Evolutionary conservation across 2,888 invertebrate genomes (phyloP).

Genomic region (Andrena camellia): DNA sequence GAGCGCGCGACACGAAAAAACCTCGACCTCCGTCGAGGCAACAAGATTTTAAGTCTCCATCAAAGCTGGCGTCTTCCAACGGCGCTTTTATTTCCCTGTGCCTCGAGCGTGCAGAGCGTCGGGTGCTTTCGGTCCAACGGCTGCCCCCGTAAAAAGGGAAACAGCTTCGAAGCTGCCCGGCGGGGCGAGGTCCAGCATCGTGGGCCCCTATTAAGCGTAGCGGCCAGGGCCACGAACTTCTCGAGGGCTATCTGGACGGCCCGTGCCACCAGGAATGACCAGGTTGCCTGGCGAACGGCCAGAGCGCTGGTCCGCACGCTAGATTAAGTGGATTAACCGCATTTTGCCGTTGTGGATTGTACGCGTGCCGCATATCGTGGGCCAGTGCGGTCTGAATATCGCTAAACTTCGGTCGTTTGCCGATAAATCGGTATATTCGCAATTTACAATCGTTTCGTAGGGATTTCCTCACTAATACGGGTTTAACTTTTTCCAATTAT

Average conservation of each 20-base stretch:
- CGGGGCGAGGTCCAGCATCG: not conserved
- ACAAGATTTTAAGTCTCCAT: slow-evolving; percentile 40
- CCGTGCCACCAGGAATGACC: slow-evolving; percentile 15
- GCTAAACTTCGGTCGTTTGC: slow-evolving; percentile 47
- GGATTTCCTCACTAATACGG: not conserved
- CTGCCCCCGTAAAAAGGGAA: slow-evolving; percentile 21
- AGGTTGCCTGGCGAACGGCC: slow-evolving; percentile 51
- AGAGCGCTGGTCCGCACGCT: slow-evolving; percentile 51
- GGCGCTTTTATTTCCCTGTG: slow-evolving; percentile 16
- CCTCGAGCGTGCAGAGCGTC: not conserved
- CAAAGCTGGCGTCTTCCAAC: slow-evolving; percentile 24
- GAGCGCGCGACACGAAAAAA: not conserved
- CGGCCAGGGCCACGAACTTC: slow-evolving; percentile 4
- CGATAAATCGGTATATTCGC: slow-evolving; percentile 28
- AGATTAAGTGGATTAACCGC: slow-evolving; percentile 68
- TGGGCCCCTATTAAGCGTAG: slow-evolving; percentile 23
- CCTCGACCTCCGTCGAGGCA: not conserved
- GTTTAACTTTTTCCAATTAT: not conserved
- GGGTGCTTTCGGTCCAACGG: slow-evolving; percentile 16
- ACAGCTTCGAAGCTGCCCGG: slow-evolving; percentile 7
- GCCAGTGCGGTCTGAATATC: slow-evolving; percentile 32
- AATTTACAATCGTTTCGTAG: not conserved
- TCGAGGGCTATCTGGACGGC: not conserved
- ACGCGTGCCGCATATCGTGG: slow-evolving; percentile 12
- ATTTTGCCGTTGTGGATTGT: slow-evolving; percentile 49